phyloP scores from a whole-genome alignment of 2,888 invertebrate species.

The Lacanobia wlatinum region DNA sequence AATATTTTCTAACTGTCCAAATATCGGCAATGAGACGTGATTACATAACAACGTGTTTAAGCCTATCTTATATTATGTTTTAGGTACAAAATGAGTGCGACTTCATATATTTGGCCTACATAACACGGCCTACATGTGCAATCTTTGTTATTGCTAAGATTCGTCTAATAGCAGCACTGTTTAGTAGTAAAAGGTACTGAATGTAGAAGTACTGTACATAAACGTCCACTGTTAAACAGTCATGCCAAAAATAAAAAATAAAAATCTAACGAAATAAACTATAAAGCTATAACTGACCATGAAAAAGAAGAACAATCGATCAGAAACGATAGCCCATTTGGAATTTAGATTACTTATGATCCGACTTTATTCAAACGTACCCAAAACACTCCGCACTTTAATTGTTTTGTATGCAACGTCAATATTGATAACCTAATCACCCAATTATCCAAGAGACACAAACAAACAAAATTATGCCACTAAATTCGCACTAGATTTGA shows the following conservation, averaged over 20 bases:
- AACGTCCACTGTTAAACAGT: too few species aligned
- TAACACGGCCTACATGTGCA: conserved; percentile 45
- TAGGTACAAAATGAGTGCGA: conserved; percentile 23
- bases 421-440: conserved; percentile 51
- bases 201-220: too few species aligned
- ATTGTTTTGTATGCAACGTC: conserved; percentile 36
- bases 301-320: background rate
- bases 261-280: background rate
- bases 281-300: background rate
- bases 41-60: conserved; percentile 24
- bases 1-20: background rate
- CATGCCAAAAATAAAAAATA: background rate
- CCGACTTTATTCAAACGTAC: background rate
- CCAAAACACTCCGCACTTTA: background rate
- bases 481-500: conserved; percentile 22
- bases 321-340: background rate
- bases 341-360: background rate
- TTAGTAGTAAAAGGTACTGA: conserved; percentile 11
- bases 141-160: conserved; percentile 55
- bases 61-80: conserved; percentile 20
- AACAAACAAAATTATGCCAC: conserved; percentile 31
- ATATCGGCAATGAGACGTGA: background rate
- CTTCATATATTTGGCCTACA: conserved; percentile 35
- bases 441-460: conserved; percentile 41
- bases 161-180: conserved; percentile 19